Conservation (phyloP, 2,888 invertebrate species). For the Anagyrus pseudococci region DNA sequence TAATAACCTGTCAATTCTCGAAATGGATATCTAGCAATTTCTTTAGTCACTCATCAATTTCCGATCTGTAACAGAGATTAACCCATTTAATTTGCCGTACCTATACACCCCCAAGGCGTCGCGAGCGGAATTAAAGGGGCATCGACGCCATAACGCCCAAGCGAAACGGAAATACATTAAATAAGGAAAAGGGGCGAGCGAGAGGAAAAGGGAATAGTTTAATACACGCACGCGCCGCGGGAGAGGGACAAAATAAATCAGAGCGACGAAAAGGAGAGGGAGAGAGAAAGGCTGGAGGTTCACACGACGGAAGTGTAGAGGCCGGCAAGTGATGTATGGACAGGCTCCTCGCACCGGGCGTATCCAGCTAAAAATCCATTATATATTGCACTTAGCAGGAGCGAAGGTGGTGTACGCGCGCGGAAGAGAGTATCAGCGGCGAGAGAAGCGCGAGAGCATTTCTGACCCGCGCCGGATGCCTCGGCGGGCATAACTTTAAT, state of each 20-base stretch:
- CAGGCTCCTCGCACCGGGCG: slow-evolving; percentile 46
- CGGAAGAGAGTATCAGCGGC: too few species aligned
- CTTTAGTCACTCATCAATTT: too few species aligned
- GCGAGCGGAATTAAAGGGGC: too few species aligned
- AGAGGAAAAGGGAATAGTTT: too few species aligned
- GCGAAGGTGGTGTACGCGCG: neutral
- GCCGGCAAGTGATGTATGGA: slow-evolving; percentile 54
- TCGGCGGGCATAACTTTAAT: slow-evolving; percentile 51
- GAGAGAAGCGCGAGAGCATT: slow-evolving; percentile 7
- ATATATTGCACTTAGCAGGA: slow-evolving; percentile 54
- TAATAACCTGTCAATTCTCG: too few species aligned
- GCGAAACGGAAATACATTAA: too few species aligned
- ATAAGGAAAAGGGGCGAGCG: slow-evolving; percentile 10
- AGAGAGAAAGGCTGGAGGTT: slow-evolving; percentile 50
- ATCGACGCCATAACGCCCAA: too few species aligned
- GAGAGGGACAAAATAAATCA: slow-evolving; percentile 32
- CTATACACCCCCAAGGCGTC: too few species aligned
- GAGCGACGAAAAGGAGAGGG: slow-evolving; percentile 1
- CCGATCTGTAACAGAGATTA: too few species aligned
- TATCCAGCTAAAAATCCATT: slow-evolving; percentile 59
- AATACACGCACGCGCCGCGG: slow-evolving; percentile 26
- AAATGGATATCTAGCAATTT: too few species aligned
- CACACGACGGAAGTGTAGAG: slow-evolving; percentile 54
- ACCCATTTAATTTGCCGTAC: too few species aligned
- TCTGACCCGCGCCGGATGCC: slow-evolving; percentile 38